Conservation (phyloP, 2,888 invertebrate genomes). For the Mantis religiosa region DNA sequence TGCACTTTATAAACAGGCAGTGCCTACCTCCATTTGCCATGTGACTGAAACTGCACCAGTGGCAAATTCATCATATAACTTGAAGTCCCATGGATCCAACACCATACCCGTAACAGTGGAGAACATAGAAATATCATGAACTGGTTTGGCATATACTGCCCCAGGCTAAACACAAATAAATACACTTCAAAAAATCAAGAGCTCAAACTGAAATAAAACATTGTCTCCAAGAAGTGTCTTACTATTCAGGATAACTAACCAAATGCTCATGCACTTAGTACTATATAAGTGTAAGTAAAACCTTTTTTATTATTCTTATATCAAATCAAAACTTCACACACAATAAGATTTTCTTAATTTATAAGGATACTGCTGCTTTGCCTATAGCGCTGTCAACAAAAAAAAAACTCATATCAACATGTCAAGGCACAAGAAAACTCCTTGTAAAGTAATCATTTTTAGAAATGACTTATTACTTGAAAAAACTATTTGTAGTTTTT, state of each 20-base stretch:
- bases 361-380: not conserved
- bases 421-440: too few relatives aligned
- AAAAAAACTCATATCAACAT: not conserved
- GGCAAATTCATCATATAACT: constrained; percentile 59
- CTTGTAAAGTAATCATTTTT: too few relatives aligned
- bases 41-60: constrained; percentile 60
- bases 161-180: constrained; percentile 47
- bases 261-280: not conserved
- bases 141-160: constrained; percentile 62
- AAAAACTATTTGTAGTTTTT: too few relatives aligned
- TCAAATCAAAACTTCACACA: too few relatives aligned
- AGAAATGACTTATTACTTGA: too few relatives aligned
- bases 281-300: too few relatives aligned
- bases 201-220: not conserved
- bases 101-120: constrained; percentile 58
- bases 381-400: not conserved
- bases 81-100: constrained; percentile 55
- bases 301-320: too few relatives aligned
- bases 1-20: not conserved
- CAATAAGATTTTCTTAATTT: not conserved
- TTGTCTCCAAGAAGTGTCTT: not conserved
- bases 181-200: not conserved
- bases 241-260: not conserved
- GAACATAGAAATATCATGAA: constrained; percentile 61
- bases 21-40: constrained; percentile 58